Percentiles rank a stretch among this genome's conserved stretches.
These are phyloP conservation scores for Calephelis virginiensis DNA, from an alignment of 1,140 invertebrate genomes.

Conservation along the genomic window DNA sequence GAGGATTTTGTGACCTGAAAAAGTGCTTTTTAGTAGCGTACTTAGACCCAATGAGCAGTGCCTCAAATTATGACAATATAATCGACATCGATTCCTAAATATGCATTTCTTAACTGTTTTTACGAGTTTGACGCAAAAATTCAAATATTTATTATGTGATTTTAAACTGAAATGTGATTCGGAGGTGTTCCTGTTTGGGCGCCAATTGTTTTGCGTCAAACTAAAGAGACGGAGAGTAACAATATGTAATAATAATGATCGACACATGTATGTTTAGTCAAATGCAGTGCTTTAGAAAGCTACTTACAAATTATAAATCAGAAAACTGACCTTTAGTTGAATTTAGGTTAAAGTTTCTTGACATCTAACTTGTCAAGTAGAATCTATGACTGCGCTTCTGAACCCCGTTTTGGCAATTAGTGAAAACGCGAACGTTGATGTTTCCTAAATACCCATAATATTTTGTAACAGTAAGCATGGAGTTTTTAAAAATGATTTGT, in stretches of 20 bases:
- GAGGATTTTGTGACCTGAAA: conserved; percentile 44
- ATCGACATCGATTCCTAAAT: conserved; percentile 22
- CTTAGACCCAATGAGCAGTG: conserved; percentile 34
- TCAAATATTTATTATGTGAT: neutral
- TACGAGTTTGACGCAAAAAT: conserved; percentile 8
- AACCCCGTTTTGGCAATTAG: too few species aligned
- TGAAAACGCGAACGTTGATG: too few species aligned
- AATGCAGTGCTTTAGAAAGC: neutral
- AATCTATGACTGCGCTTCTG: neutral
- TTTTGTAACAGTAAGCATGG: too few species aligned
- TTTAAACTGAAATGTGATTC: neutral
- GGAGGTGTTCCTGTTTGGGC: neutral
- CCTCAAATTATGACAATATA: conserved; percentile 36
- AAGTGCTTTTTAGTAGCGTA: conserved; percentile 59
- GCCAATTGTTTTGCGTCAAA: conserved; percentile 4
- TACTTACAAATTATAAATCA: neutral
- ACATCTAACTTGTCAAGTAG: neutral
- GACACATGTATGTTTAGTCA: conserved; percentile 3
- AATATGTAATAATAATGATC: conserved; percentile 1
- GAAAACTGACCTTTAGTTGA: neutral
- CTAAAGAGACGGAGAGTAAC: neutral
- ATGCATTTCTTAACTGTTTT: conserved; percentile 16
- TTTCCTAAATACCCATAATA: too few species aligned
- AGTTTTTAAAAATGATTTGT: too few species aligned
- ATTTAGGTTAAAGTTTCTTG: neutral